A percentile compares a stretch with the other conserved stretches of the same genome.
Conservation (phyloP, 2,797 vertebrate species). For the Dendrocincla tyrannina region DNA sequence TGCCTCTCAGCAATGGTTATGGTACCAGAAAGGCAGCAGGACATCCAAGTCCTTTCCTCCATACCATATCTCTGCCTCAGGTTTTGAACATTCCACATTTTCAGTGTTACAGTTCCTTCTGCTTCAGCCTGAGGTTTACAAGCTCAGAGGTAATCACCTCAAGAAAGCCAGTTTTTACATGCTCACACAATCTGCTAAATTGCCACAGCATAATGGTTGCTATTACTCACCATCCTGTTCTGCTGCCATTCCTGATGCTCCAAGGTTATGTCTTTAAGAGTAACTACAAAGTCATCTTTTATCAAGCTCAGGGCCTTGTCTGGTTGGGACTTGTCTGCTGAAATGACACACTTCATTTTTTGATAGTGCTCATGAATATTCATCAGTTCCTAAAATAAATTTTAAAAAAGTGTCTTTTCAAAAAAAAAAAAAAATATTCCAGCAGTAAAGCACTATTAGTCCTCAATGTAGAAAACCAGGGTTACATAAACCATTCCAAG, state of each 20-base stretch:
- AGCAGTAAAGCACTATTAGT: not conserved
- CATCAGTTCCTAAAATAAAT: constrained; percentile 83
- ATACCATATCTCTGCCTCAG: not conserved
- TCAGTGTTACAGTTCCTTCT: not conserved
- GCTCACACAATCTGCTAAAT: not conserved
- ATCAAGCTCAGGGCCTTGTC: constrained; percentile 80
- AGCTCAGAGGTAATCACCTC: not conserved
- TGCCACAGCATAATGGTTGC: not conserved
- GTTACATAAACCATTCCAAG: not conserved
- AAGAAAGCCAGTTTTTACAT: not conserved
- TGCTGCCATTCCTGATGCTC: constrained; percentile 86
- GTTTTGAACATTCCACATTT: not conserved
- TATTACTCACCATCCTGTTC: constrained; percentile 71
- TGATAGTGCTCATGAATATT: constrained; percentile 90
- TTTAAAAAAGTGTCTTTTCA: not conserved
- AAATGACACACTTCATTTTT: constrained; percentile 82
- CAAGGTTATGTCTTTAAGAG: constrained; percentile 78
- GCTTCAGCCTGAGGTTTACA: not conserved
- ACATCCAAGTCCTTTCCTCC: not conserved
- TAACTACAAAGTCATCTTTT: constrained; percentile 81
- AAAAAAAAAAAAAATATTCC: not conserved
- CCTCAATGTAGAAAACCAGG: not conserved
- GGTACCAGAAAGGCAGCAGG: not conserved
- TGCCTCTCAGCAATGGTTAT: not conserved
- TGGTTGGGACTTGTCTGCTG: constrained; percentile 57